phyloP scores from a whole-genome alignment of 2,888 invertebrate genomes.

The Pandemis heparana region DNA sequence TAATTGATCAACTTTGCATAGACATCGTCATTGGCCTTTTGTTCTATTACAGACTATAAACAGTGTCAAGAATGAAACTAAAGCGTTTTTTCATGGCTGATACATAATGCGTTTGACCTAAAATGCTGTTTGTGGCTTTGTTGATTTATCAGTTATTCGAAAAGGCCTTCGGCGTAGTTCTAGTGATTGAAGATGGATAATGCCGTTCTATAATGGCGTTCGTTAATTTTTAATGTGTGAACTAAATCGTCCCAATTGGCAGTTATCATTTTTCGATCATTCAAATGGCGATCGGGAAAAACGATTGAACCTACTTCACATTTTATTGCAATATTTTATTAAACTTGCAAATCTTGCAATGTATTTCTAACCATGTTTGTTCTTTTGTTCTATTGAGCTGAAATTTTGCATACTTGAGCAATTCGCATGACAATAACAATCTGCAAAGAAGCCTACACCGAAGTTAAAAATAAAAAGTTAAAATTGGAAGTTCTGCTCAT shows the following conservation, averaged over 20 bases:
- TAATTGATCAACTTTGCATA: neutral
- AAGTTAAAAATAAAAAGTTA: too few relatives aligned
- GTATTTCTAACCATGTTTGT: too few relatives aligned
- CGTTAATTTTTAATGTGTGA: neutral
- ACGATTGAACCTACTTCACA: too few relatives aligned
- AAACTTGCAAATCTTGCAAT: too few relatives aligned
- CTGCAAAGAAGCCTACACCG: too few relatives aligned
- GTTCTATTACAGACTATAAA: neutral
- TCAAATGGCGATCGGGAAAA: too few relatives aligned
- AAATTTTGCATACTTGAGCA: too few relatives aligned
- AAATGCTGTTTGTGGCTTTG: neutral
- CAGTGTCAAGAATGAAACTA: constrained; percentile 4
- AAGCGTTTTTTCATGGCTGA: neutral
- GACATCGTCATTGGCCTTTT: constrained; percentile 1
- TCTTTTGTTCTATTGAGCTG: too few relatives aligned
- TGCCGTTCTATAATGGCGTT: neutral
- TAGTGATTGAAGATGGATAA: neutral
- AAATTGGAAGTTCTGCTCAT: too few relatives aligned
- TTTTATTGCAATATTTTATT: too few relatives aligned
- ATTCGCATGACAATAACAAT: too few relatives aligned
- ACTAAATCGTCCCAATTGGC: neutral
- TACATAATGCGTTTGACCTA: constrained; percentile 6
- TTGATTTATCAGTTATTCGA: neutral
- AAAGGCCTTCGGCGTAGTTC: neutral
- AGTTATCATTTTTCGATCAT: too few relatives aligned